These are phyloP conservation scores for Caenorhabditis sp. DNA, from an alignment of 2,888 invertebrate genomes.

Conservation along the genomic window DNA sequence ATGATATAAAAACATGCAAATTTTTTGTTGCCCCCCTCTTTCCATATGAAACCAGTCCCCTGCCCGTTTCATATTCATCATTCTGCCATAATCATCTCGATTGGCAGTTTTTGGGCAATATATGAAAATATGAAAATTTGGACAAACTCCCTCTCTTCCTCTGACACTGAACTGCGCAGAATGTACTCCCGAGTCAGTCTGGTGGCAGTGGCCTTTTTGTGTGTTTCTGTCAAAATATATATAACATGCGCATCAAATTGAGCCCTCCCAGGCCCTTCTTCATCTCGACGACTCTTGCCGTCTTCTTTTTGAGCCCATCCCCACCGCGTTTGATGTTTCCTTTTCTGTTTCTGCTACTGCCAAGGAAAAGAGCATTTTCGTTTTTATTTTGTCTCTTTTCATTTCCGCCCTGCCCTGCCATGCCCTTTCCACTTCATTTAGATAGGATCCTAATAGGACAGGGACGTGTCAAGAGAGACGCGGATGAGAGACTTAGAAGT, in stretches of 20 bases:
- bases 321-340: neutral
- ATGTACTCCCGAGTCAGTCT: too few relatives aligned
- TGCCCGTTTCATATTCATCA: slow-evolving; percentile 1
- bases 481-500: neutral
- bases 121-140: slow-evolving; percentile 3
- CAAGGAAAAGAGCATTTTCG: too few relatives aligned
- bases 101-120: neutral
- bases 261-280: slow-evolving; percentile 32
- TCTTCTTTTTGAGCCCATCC: slow-evolving; percentile 15
- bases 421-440: slow-evolving; percentile 2
- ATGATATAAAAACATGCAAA: slow-evolving; percentile 27
- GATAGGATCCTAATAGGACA: neutral
- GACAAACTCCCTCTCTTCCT: too few relatives aligned
- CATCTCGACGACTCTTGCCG: slow-evolving; percentile 14
- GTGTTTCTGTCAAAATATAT: slow-evolving; percentile 39
- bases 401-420: neutral
- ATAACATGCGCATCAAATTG: slow-evolving; percentile 50
- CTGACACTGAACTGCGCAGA: too few relatives aligned
- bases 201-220: slow-evolving; percentile 8
- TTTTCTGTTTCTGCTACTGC: slow-evolving; percentile 11
- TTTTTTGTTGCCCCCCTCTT: too few relatives aligned
- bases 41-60: slow-evolving; percentile 10
- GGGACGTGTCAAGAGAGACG: neutral
- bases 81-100: neutral
- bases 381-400: slow-evolving; percentile 2